Evolutionary conservation across 2,797 vertebrate species (phyloP).

Genomic region (Bradypodion pumilum): DNA sequence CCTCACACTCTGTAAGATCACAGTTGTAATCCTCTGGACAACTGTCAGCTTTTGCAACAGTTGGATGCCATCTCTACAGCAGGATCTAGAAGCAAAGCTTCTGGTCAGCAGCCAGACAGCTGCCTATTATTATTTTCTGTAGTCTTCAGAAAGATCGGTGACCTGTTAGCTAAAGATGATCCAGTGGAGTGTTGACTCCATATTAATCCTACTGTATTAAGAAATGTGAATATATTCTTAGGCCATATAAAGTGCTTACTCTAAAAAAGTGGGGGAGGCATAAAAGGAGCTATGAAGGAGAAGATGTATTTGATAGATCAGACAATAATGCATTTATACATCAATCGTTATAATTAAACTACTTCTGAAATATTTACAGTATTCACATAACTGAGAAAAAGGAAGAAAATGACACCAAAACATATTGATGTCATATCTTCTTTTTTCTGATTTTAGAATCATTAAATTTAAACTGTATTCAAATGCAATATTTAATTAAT

Average conservation of each 20-base stretch:
- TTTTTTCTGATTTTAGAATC: slow-evolving; percentile 12
- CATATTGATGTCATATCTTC: background rate
- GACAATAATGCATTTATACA: slow-evolving; percentile 21
- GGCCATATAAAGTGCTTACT: slow-evolving; percentile 13
- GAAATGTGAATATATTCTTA: slow-evolving; percentile 33
- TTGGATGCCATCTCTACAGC: slow-evolving; percentile 72
- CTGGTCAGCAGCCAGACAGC: slow-evolving; percentile 61
- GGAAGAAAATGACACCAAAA: background rate
- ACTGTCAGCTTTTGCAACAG: slow-evolving; percentile 76
- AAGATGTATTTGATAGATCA: slow-evolving; percentile 26
- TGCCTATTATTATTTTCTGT: slow-evolving; percentile 66
- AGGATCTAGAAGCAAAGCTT: slow-evolving; percentile 68
- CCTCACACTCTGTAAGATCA: slow-evolving; percentile 72
- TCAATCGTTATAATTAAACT: slow-evolving; percentile 23
- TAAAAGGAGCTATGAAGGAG: slow-evolving; percentile 7
- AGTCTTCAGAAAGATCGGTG: slow-evolving; percentile 59
- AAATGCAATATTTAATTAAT: slow-evolving; percentile 10
- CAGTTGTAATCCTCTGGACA: slow-evolving; percentile 74
- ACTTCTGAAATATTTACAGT: slow-evolving; percentile 23
- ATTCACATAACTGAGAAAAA: background rate
- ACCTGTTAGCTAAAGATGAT: slow-evolving; percentile 18
- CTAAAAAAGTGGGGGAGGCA: slow-evolving; percentile 14
- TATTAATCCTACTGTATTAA: slow-evolving; percentile 32
- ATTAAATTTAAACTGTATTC: slow-evolving; percentile 9
- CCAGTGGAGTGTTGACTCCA: slow-evolving; percentile 39